These are phyloP conservation scores for Hiodon alosoides DNA, from an alignment of 2,113 vertebrate species.

Conservation along the genomic window DNA sequence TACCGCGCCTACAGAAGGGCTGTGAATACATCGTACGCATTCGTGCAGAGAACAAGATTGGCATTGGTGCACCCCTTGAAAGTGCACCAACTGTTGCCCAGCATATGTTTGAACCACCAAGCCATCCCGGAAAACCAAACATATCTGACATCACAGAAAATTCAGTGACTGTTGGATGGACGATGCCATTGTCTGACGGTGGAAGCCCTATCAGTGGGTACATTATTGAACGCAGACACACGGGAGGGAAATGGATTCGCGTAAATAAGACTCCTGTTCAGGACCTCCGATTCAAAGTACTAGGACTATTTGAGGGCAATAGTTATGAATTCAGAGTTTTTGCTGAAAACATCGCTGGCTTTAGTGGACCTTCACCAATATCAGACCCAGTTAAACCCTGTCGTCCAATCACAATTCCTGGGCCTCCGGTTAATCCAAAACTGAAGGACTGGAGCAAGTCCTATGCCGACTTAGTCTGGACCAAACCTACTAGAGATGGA, in stretches of 20 bases:
- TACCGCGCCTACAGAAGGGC: constrained; percentile 86
- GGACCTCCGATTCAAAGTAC: constrained; percentile 83
- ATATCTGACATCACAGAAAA: constrained; percentile 83
- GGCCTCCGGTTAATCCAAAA: constrained; percentile 91
- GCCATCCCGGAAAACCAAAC: constrained; percentile 85
- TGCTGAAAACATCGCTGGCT: constrained; percentile 92
- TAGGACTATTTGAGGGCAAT: constrained; percentile 89
- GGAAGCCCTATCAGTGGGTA: constrained; percentile 92
- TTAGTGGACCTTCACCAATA: constrained; percentile 85
- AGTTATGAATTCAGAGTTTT: constrained; percentile 96
- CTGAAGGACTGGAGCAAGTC: constrained; percentile 90
- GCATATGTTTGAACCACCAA: constrained; percentile 84
- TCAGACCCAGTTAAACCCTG: constrained; percentile 89
- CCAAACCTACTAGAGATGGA: constrained; percentile 87
- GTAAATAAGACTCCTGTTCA: constrained; percentile 90
- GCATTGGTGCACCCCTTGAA: constrained; percentile 86
- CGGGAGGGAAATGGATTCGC: constrained; percentile 92
- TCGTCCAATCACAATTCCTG: constrained; percentile 83
- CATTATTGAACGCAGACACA: constrained; percentile 87
- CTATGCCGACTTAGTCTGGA: constrained; percentile 90
- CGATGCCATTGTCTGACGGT: constrained; percentile 86
- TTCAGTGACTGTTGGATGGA: constrained; percentile 86
- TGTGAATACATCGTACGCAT: constrained; percentile 89
- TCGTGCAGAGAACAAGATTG: constrained; percentile 93
- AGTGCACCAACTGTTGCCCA: constrained; percentile 88